Base-by-base conservation (phyloP, 2,797 vertebrate species). In the Bufotes viridis region DNA sequence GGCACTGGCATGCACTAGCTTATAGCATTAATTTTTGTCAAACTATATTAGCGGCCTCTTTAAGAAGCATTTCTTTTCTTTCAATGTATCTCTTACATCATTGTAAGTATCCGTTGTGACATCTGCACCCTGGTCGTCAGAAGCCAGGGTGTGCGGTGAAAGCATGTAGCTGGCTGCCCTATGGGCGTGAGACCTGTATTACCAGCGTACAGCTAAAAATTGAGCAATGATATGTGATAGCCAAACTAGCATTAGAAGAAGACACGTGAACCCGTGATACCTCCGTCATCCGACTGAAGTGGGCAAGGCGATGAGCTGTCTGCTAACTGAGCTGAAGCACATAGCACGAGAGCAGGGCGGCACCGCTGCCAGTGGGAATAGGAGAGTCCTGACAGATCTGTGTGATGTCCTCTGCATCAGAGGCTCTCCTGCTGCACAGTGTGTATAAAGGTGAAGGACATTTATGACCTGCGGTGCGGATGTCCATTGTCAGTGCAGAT, bases 151-250 rank as follows among this genome's bases (percentile, higher is more conserved):
- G 74, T 85, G 83, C 51, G 5, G 9, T 22, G 84, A 67, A 67
- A 60, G 84, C 29, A 75, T 84, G 82, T 75, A 34, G 55, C 82
- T 60, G 55, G 65, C 75, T 55, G 67, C 74, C 84, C 74, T 85
- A 85, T 85, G 26, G 60, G 34, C 72, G 55, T 18, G 26, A 63
- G 60, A 29, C 53, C 58, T 84, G 20, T 24, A 49, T n/a, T 51
- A 76, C 75, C 70, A 61, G 69, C 24, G 74, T 61, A 22, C 82
- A 84, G 57, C 58, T 85, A 72, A 24, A 78, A 26, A 78, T 78
- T 65, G 18, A 51, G 60, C 74, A 53, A 51, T 65, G 84, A 26
- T 78, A 85, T 85, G 14, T 13, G 72, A 85, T 84, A 76, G 57
- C 82, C 26, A 61, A 55, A 42, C 84, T 67, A 55, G 84, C 72